Evolutionary conservation across 2,113 vertebrate species (phyloP), one percentile per base, ranked within the genome.

Genomic region (Leptodactylus fuscus): DNA sequence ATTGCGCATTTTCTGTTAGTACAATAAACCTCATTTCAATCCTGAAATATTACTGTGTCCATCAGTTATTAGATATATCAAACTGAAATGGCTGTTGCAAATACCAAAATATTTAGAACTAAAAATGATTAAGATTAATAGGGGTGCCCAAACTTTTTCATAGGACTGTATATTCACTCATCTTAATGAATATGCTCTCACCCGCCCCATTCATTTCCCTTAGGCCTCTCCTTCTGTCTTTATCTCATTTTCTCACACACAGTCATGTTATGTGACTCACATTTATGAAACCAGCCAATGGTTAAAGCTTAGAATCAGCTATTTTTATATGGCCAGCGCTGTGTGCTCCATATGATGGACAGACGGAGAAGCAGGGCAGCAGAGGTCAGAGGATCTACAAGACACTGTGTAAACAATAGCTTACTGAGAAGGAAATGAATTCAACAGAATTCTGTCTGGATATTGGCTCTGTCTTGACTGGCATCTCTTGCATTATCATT

Each of bases 341-440:
- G 22, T 32, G 4, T 32, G 22, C 32, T 62, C 34, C 38, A 83
- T 22, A 81, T 70, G 62, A 81, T 81, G 41, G 80, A 70, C 60
- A 81, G 80, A 24, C 62, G 22, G 41, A 51, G 60, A 49, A 22
- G 46, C 62, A 81, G 80, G 80, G 62, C 24, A n/a, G n/a, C n/a
- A 49, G 80, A 81, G 80, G 80, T 69, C 44, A 81, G 62, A 44
- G 7, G 41, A 41, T 70, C 18, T 32, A 29, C 80, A 81, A 29
- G 24, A 70, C 62, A 34, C 46, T 65, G 44, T 51, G 46, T 70
- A 81, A 81, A 70, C 62, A 81, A 81, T 51, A 69, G 44, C 80
- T 81, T 44, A 62, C 36, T 49, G 36, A 44, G 55, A 82, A 71
- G 48, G 55, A 24, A 22, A 44, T 62, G 53, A 34, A 48, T 58